phyloP scores from a whole-genome alignment of 2,888 invertebrate genomes.

The Creontiades dilutus region DNA sequence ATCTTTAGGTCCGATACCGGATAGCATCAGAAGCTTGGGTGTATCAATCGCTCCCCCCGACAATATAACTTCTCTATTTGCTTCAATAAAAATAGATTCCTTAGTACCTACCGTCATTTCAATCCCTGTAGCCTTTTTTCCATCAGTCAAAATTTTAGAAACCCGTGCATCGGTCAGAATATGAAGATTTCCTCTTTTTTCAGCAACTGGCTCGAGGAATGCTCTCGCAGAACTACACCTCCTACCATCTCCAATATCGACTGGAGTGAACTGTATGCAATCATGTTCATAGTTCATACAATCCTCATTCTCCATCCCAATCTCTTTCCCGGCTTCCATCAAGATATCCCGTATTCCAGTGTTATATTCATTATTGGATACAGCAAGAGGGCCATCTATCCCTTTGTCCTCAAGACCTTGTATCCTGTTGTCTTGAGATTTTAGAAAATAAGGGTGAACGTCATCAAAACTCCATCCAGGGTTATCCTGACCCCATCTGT shows the following conservation, averaged over 20 bases:
- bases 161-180: slow-evolving; percentile 88
- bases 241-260: slow-evolving; percentile 86
- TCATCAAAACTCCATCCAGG: slow-evolving; percentile 54
- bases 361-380: slow-evolving; percentile 77
- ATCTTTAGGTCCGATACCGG: slow-evolving; percentile 86
- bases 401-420: slow-evolving; percentile 74
- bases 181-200: slow-evolving; percentile 87
- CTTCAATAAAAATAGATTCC: slow-evolving; percentile 84
- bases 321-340: slow-evolving; percentile 1
- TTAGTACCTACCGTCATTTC: slow-evolving; percentile 88
- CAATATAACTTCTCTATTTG: slow-evolving; percentile 88
- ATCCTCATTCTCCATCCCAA: slow-evolving; percentile 10
- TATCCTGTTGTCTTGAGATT: slow-evolving; percentile 76
- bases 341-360: not conserved
- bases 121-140: slow-evolving; percentile 89
- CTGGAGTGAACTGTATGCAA: not conserved
- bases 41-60: slow-evolving; percentile 91
- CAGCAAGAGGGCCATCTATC: slow-evolving; percentile 77
- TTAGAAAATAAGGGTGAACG: slow-evolving; percentile 69
- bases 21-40: slow-evolving; percentile 88
- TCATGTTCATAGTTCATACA: not conserved
- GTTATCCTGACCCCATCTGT: slow-evolving; percentile 73
- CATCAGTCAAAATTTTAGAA: slow-evolving; percentile 80
- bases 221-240: slow-evolving; percentile 94
- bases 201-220: slow-evolving; percentile 85